Evolutionary conservation across 2,888 invertebrate genomes (phyloP), one percentile per base, ranked within the genome.

Genomic region (Zygogramma bicolorata): DNA sequence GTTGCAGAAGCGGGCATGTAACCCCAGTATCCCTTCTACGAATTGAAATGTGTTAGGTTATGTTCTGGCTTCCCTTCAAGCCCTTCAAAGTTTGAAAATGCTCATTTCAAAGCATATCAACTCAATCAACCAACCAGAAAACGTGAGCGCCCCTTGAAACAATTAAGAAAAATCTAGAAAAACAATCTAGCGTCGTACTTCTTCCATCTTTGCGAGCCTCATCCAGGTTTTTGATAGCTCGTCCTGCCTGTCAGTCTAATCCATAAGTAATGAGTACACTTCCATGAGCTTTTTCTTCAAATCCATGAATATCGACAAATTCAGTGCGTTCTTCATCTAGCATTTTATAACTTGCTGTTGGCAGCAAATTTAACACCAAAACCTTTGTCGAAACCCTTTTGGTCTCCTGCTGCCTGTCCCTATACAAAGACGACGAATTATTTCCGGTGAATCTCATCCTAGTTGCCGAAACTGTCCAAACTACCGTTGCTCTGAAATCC

Each of bases 271-370:
- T 95, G 71, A 97, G 91, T 67, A 97, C 97, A 73, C 94, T 92
- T 80, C 97, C 97, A 49, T 93, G 92, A 2, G 94, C 94, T 65
- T 96, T 93, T 89, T 98, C 97, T 87, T 98, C 98, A 8, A 97
- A 96, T 85, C 94, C 97, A 85, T 96, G 95, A 0, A 99, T 95
- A 78, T 98, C 97, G 3, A 98, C 98, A 76, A 95, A 94, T 83
- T 96, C 95, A 80, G 94, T 93, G 88, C 97, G 97, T 87, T 97
- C 96, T 84, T 97, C 97, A 46, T 95, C 93, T 75, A 99, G 90
- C 86, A 95, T 92, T 87, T 98, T 97, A 96, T 97, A 98, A 29
- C 96, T 96, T 80, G 95, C 95, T 62, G 94, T 94, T 42, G 93
- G 91, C 29, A 98, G 98, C 69, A 98, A 90, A 46, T 73, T 75